Percentiles rank a stretch among this genome's conserved stretches.
Evolutionary conservation across 2,888 invertebrate genomes (phyloP).

Genomic region (Cetonia aurata): DNA sequence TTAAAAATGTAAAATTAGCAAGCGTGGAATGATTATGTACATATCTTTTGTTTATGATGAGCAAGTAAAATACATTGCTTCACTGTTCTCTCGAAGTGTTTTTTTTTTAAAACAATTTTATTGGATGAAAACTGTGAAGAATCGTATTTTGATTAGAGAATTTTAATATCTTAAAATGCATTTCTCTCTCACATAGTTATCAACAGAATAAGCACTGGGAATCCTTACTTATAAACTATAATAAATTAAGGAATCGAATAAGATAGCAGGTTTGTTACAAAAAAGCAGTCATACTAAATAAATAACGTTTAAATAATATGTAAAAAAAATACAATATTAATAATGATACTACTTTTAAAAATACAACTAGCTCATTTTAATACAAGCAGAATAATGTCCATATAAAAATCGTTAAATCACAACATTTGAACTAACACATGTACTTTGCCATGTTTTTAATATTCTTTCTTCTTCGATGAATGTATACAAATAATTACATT

Average conservation of each 20-base stretch:
- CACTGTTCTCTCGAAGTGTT: neutral
- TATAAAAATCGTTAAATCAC: conserved; percentile 49
- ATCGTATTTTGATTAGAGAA: conserved; percentile 13
- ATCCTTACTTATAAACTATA: conserved; percentile 41
- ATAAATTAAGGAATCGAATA: conserved; percentile 42
- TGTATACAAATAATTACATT: conserved; percentile 56
- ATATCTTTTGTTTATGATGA: conserved; percentile 27
- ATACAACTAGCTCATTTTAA: conserved; percentile 48
- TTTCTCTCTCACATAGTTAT: conserved; percentile 42
- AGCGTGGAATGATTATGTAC: conserved; percentile 48
- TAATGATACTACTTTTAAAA: conserved; percentile 45
- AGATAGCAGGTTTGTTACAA: conserved; percentile 46
- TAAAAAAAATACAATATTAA: conserved; percentile 47
- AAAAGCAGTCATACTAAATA: conserved; percentile 46
- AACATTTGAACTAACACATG: conserved; percentile 48
- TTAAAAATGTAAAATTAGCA: conserved; percentile 45
- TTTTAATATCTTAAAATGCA: conserved; percentile 21
- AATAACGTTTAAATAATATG: conserved; percentile 49
- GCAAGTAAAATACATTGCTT: conserved; percentile 40
- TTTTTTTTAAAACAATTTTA: neutral
- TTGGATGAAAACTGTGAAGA: conserved; percentile 14
- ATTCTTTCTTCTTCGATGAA: conserved; percentile 44
- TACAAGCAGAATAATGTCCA: conserved; percentile 49
- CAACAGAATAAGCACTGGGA: conserved; percentile 44
- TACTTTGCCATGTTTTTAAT: conserved; percentile 43